Base-by-base conservation (phyloP, 1,140 invertebrate genomes). In the Diorhabda elongata region DNA sequence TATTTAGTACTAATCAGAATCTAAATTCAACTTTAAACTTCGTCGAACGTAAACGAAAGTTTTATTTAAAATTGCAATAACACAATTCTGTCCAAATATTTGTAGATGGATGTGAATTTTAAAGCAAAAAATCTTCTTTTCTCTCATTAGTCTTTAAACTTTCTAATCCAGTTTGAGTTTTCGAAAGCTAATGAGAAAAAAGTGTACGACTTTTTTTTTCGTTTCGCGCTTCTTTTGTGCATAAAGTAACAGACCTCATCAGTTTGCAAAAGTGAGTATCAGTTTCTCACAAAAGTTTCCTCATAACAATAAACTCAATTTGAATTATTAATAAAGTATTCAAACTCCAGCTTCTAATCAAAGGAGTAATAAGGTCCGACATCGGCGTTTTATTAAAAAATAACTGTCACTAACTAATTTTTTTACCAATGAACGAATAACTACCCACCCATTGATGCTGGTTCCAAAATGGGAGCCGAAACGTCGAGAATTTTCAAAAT, bases 101-200 rank as follows among this genome's bases (percentile, higher is more conserved):
- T 26, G 6, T 9, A 4, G 59, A 11, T 4, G 59, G 7, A 42
- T 42, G 26, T 41, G 11, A 60, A 60, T 41, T 6, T 11, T 42
- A 7, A 3, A 60, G 42, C 59, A 3, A 6, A 6, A 60, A 11
- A 9, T 60, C 42, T 9, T 26, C 61, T 4, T n/a, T n/a, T 56
- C 44, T 65, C 64, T 65, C 47, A 65, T 65, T 65, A 65, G 64
- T 42, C 47, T 8, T 9, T 44, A 66, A 66, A 66, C 42, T 66
- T 66, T 66, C 59, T 59, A 66, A 66, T 66, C 58, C 26, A 66
- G 41, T 66, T 45, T 41, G 41, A 59, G 56, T 66, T 66, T 66
- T 60, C 4, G 57, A 59, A 42, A 58, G 58, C 58, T 66, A 66
- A 66, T 66, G 65, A 66, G 65, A 66, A 66, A 60, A 9, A 66